phyloP scores from a whole-genome alignment of 2,888 invertebrate species.

The Alentia gelatinosa region DNA sequence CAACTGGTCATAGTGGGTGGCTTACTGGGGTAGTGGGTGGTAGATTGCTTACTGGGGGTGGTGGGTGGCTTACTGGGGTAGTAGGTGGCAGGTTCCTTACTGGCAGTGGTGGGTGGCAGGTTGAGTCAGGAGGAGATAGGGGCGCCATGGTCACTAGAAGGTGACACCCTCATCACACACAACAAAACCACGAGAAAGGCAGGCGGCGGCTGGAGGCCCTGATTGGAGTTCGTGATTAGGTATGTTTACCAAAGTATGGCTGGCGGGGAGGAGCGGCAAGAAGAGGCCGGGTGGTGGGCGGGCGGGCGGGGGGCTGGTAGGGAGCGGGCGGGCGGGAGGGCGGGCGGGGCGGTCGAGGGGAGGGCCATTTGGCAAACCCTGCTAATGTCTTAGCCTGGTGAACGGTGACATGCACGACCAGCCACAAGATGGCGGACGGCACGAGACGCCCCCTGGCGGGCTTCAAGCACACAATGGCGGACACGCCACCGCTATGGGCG shows the following conservation, averaged over 20 bases:
- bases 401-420: background rate
- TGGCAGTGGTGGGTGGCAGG: too few relatives aligned
- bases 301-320: background rate
- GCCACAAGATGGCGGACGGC: background rate
- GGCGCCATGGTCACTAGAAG: too few relatives aligned
- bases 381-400: background rate
- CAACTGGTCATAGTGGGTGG: too few relatives aligned
- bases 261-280: background rate
- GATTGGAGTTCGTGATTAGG: background rate
- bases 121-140: too few relatives aligned
- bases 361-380: background rate
- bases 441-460: background rate
- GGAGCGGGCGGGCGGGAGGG: background rate
- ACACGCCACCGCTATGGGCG: background rate
- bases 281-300: background rate
- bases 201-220: background rate
- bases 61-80: too few relatives aligned
- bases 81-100: too few relatives aligned
- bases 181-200: too few relatives aligned
- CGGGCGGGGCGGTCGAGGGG: too few relatives aligned
- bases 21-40: too few relatives aligned
- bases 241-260: background rate
- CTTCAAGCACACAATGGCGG: background rate
- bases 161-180: too few relatives aligned
- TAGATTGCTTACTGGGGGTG: too few relatives aligned